Base-by-base conservation (phyloP, 37 sponge, comb jelly and placozoan species). In the Diacarnus erythraeanus region DNA sequence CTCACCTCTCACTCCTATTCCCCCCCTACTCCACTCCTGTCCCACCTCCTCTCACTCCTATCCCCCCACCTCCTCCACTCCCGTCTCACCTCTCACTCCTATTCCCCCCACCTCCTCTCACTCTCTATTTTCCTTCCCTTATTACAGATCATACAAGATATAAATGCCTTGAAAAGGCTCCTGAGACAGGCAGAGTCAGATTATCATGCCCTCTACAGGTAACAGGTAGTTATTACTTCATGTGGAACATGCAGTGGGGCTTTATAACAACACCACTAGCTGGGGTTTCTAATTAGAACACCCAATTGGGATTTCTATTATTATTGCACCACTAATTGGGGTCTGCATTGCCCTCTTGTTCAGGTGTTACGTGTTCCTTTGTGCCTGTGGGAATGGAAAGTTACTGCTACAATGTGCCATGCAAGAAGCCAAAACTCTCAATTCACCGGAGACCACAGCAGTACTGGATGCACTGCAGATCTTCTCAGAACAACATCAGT, bases 181-280 rank as follows among this genome's bases (percentile, higher is more conserved):
- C 37, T 89, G 38, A 79, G 80, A 73, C 66, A 83, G 64, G 89
- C 89, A 23, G 89, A 89, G 29, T 61, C 80, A 8, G 65, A 89
- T 69, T 89, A 89, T 57, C 82, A 89, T 40, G 74, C 80, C n/a
- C 65, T 89, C 17, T 89, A 83, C 40, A 78, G 78, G 89, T 83
- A 51, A 65, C n/a, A n/a, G n/a, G n/a, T n/a, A n/a, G n/a, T n/a
- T n/a, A n/a, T n/a, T n/a, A n/a, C n/a, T n/a, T n/a, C n/a, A n/a
- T n/a, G n/a, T n/a, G n/a, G n/a, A n/a, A n/a, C n/a, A n/a, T n/a
- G n/a, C n/a, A n/a, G n/a, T n/a, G n/a, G n/a, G n/a, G n/a, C n/a
- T n/a, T n/a, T n/a, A n/a, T n/a, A n/a, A n/a, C 18, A 21, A 54
- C 57, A 54, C 12, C 12, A 18, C 57, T 18, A 54, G 57, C 57